phyloP scores from a whole-genome alignment of 2,888 invertebrate genomes.

The Thera obeliscata region DNA sequence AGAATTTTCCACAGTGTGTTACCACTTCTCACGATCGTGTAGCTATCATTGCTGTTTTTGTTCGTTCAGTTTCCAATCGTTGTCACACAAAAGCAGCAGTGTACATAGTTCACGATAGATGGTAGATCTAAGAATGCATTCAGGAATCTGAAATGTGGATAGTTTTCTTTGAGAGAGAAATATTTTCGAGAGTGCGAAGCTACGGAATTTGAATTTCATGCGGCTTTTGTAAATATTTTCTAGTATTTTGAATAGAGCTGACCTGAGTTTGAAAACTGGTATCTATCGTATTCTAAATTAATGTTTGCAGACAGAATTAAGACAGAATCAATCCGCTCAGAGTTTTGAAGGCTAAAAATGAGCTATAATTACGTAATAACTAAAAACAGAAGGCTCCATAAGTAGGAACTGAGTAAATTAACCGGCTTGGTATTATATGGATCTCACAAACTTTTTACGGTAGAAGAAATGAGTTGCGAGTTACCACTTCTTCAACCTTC shows the following conservation, averaged over 20 bases:
- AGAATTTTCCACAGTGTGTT: constrained; percentile 11
- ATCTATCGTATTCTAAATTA: no score
- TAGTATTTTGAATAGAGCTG: constrained; percentile 7
- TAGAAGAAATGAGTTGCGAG: no score
- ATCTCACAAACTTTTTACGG: no score
- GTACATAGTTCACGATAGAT: constrained; percentile 2
- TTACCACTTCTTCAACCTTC: no score
- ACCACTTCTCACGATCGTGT: not conserved
- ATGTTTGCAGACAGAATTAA: no score
- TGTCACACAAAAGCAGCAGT: not conserved
- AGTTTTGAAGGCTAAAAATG: no score
- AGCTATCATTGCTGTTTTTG: constrained; percentile 9
- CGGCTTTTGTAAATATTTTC: constrained; percentile 9
- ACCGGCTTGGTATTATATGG: no score
- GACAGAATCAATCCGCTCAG: no score
- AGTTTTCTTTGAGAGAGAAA: constrained; percentile 10
- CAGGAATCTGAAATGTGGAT: constrained; percentile 18
- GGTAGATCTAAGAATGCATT: constrained; percentile 7
- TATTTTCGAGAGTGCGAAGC: constrained; percentile 14
- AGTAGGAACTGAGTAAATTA: no score
- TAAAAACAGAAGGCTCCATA: no score
- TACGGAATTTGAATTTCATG: not conserved
- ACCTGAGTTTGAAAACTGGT: not conserved
- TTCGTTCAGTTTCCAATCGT: not conserved
- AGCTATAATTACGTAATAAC: no score